Conservation (phyloP, 2,888 invertebrate species). For the Spicauda simplicius region DNA sequence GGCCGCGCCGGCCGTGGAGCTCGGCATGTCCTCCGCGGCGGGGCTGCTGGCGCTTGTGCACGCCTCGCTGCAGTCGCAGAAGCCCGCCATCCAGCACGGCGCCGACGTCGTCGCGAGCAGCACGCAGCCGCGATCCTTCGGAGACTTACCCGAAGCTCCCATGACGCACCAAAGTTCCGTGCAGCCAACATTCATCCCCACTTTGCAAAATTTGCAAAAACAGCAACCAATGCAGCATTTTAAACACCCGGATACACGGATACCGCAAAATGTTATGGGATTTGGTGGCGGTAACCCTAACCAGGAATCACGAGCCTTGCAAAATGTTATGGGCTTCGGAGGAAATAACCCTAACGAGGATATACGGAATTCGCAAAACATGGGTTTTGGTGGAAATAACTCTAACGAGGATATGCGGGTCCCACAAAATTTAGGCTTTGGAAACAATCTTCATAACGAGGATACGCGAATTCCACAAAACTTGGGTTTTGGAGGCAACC, state of each 20-base stretch:
- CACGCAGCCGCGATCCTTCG: slow-evolving; percentile 69
- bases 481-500: not conserved
- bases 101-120: slow-evolving; percentile 57
- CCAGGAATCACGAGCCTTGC: too few species aligned
- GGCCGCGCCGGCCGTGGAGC: slow-evolving; percentile 23
- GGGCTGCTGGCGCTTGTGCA: slow-evolving; percentile 72
- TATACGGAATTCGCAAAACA: too few species aligned
- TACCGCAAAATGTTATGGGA: not conserved
- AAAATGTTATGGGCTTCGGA: too few species aligned
- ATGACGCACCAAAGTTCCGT: not conserved
- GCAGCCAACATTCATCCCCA: not conserved
- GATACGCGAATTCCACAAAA: too few species aligned
- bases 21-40: slow-evolving; percentile 62
- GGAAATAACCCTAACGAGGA: too few species aligned
- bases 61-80: slow-evolving; percentile 64
- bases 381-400: not conserved
- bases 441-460: too few species aligned
- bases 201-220: not conserved
- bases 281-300: too few species aligned
- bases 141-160: slow-evolving; percentile 58
- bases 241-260: not conserved
- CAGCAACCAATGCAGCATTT: not conserved
- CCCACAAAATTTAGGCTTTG: slow-evolving; percentile 2
- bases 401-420: not conserved
- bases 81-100: slow-evolving; percentile 39